Evolutionary conservation across 2,888 invertebrate species (phyloP).

Genomic region (Augochlorella aurata): DNA sequence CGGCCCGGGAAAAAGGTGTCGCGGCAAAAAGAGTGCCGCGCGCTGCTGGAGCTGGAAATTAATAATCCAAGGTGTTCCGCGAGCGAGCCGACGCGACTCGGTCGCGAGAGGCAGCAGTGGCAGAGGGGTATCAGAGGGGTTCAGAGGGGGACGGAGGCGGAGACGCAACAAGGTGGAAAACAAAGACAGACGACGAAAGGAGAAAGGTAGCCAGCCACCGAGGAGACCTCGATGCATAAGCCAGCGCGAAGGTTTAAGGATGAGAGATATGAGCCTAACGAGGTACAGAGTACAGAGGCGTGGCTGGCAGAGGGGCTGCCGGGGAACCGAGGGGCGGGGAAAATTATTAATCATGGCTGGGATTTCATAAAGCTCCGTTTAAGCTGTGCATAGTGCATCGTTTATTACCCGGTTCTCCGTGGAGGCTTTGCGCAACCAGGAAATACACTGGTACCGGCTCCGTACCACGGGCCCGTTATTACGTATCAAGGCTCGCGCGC

Average conservation of each 20-base stretch:
- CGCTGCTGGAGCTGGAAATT: slow-evolving; percentile 25
- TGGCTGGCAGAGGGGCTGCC: slow-evolving; percentile 1
- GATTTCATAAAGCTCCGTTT: slow-evolving; percentile 80
- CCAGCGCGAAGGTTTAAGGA: slow-evolving; percentile 63
- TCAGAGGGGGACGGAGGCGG: not conserved
- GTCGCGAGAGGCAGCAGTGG: not conserved
- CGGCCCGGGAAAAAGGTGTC: slow-evolving; percentile 1
- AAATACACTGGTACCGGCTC: slow-evolving; percentile 68
- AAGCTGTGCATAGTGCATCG: slow-evolving; percentile 76
- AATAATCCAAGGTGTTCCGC: slow-evolving; percentile 48
- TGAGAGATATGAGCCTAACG: slow-evolving; percentile 66
- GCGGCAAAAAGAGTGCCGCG: slow-evolving; percentile 14
- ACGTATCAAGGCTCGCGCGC: slow-evolving; percentile 45
- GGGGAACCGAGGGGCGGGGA: slow-evolving; percentile 52
- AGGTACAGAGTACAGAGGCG: slow-evolving; percentile 61
- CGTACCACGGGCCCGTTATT: slow-evolving; percentile 46
- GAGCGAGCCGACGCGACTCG: not conserved
- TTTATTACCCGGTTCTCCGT: slow-evolving; percentile 75
- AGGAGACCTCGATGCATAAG: slow-evolving; percentile 64
- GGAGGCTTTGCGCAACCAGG: slow-evolving; percentile 66
- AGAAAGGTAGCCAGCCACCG: slow-evolving; percentile 35
- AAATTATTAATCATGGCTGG: slow-evolving; percentile 80
- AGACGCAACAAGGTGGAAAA: slow-evolving; percentile 23
- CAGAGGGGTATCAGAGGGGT: too few relatives aligned
- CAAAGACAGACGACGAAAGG: slow-evolving; percentile 37